These are phyloP conservation scores for Vireo griseus DNA, from an alignment of 2,797 vertebrate species.

Conservation along the genomic window DNA sequence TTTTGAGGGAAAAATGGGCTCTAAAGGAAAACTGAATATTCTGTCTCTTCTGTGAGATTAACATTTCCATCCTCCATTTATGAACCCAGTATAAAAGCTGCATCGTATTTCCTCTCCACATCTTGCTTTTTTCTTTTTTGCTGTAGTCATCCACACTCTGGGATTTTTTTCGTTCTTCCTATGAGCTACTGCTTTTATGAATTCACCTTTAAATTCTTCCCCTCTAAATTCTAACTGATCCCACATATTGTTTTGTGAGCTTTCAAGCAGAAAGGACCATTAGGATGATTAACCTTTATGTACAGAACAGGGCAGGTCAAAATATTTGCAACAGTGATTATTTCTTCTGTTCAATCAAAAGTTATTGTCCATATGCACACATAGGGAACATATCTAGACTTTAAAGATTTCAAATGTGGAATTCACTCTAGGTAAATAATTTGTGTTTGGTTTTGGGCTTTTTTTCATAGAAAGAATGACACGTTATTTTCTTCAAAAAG, in stretches of 20 bases:
- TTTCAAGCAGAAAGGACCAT: neutral
- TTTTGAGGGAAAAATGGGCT: neutral
- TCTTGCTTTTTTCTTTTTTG: neutral
- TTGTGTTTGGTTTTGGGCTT: neutral
- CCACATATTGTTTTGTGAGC: neutral
- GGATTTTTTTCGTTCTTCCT: neutral
- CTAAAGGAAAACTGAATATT: neutral
- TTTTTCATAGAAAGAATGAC: neutral
- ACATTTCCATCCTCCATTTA: neutral
- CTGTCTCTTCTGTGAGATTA: neutral
- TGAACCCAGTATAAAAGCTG: neutral
- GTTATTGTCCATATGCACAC: neutral
- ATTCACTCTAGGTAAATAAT: neutral
- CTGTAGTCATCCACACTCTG: neutral
- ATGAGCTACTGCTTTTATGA: neutral
- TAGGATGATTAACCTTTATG: neutral
- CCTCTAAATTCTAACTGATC: neutral
- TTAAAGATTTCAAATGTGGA: neutral
- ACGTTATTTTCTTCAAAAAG: neutral
- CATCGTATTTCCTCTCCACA: neutral
- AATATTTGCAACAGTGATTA: neutral
- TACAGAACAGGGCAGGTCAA: accelerated
- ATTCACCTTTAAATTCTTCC: neutral
- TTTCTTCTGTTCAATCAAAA: neutral
- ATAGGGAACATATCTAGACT: neutral